Evolutionary conservation across 2,888 invertebrate species (phyloP), one percentile per base, ranked within the genome.

Genomic region (Uloborus plumipes): DNA sequence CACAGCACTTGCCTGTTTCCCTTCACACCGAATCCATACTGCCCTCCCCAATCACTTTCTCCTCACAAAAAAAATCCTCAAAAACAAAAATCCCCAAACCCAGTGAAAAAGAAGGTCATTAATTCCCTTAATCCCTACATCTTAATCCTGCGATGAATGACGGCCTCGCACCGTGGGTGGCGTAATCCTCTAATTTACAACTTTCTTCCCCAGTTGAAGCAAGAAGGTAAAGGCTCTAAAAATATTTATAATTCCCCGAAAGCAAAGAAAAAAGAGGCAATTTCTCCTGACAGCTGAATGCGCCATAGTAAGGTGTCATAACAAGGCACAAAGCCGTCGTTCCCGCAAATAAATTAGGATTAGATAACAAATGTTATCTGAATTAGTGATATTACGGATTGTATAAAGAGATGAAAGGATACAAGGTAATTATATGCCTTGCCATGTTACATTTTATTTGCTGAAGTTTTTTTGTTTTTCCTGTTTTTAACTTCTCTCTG

Each of bases 71-170:
- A 66, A 61, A 22, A 31, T 31, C 9, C n/a, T 18, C 67, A 51
- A 39, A 39, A 39, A 39, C 39, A 39, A 39, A 39, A 39, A 39
- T 39, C 39, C 39, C 39, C 39, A 39, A 39, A 39, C 7, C 1
- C 39, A 39, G 39, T 39, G 22, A 66, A 58, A 49, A 55, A 20
- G 15, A 13, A 51, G 31, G 39, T 65, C 73, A 73, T 80, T 73
- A 80, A 73, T 73, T 80, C 73, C 61, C 50, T 67, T 79, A 80
- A 79, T 79, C 79, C 79, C 20, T 22, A 69, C 66, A 53, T 73
- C 80, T 74, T 74, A 80, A 81, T 81, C 80, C 80, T 55, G n/a
- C 47, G 31, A 39, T 74, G 80, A 81, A 74, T 51, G 80, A 81
- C 80, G 80, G n/a, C 64, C 18, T 64, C 51, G 26, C 69, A 39